Percentiles rank a stretch among this genome's conserved stretches.
Evolutionary conservation across 2,113 vertebrate species (phyloP).

Genomic region (Apteryx mantelli): DNA sequence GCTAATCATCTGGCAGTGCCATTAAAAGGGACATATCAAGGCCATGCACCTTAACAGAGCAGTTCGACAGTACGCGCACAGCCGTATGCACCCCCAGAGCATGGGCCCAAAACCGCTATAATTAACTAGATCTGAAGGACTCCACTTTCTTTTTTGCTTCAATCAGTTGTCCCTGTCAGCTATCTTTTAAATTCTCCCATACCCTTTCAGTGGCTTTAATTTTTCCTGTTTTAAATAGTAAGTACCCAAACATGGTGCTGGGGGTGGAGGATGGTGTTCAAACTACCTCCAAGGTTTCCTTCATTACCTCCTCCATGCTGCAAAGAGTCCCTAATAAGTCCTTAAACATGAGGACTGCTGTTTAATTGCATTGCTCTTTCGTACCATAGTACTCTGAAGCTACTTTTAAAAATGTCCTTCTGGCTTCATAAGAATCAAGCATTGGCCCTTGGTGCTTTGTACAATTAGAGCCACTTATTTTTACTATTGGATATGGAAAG

Average conservation of each 20-base stretch:
- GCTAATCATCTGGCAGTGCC: conserved; percentile 19
- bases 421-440: conserved; percentile 51
- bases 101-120: conserved; percentile 15
- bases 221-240: not conserved
- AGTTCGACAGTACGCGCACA: not conserved
- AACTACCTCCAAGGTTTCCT: not conserved
- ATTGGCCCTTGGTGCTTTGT: conserved; percentile 35
- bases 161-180: conserved; percentile 47
- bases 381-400: conserved; percentile 25
- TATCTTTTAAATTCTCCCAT: conserved; percentile 16
- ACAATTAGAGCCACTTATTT: conserved; percentile 66
- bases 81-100: not conserved
- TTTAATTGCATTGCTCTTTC: conserved; percentile 58
- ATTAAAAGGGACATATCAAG: conserved; percentile 26
- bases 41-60: not conserved
- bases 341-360: not conserved
- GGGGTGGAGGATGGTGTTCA: not conserved
- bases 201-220: conserved; percentile 16
- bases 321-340: not conserved
- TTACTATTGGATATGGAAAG: conserved; percentile 52
- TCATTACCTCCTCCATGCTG: not conserved
- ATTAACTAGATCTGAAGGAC: conserved; percentile 57
- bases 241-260: not conserved
- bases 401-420: conserved; percentile 48
- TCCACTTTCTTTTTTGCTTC: conserved; percentile 31